phyloP scores from a whole-genome alignment of 2,113 vertebrate species.

The Crotalus viridis region DNA sequence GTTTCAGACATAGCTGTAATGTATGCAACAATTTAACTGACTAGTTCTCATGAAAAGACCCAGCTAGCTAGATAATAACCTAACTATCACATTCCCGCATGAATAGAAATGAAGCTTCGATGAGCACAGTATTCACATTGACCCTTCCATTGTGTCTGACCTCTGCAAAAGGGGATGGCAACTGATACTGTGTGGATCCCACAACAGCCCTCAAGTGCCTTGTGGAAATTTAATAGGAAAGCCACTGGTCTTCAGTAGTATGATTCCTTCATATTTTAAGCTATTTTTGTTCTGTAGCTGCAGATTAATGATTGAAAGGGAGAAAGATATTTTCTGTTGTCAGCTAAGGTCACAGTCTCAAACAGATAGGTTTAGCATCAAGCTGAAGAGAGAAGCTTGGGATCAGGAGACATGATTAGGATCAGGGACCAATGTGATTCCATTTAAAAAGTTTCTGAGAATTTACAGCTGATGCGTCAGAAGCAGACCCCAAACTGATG shows the following conservation, averaged over 20 bases:
- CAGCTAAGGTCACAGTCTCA: neutral
- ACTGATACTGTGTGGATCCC: neutral
- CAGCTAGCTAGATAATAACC: neutral
- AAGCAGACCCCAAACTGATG: neutral
- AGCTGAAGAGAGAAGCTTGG: neutral
- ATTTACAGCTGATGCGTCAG: neutral
- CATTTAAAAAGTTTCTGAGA: neutral
- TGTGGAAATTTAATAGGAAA: neutral
- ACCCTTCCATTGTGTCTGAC: neutral
- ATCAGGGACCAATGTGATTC: neutral
- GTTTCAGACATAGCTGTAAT: neutral
- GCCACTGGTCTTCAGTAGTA: neutral
- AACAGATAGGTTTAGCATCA: neutral
- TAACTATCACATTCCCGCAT: neutral
- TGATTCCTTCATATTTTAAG: neutral
- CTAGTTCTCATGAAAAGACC: neutral
- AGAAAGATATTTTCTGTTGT: neutral
- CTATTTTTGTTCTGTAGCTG: neutral
- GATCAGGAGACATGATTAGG: neutral
- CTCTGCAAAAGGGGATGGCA: neutral
- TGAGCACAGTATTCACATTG: neutral
- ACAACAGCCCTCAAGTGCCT: neutral
- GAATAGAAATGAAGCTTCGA: neutral
- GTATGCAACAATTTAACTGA: neutral
- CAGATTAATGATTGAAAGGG: neutral